Conservation (phyloP, 2,888 invertebrate genomes). For the Diadegma fenestrale region DNA sequence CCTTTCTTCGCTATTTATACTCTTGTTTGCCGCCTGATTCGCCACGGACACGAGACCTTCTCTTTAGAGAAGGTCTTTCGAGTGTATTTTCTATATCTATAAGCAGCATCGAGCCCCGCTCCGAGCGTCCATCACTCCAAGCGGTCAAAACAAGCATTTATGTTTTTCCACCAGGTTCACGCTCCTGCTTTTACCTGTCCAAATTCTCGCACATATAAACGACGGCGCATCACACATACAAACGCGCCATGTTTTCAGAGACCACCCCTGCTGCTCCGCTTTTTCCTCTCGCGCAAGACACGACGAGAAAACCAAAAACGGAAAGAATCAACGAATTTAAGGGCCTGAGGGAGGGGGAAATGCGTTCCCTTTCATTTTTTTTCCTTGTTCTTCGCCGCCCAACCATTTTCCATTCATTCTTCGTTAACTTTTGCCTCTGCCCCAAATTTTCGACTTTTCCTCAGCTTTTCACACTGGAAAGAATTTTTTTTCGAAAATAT, state of each 20-base stretch:
- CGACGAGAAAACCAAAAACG: slow-evolving; percentile 20
- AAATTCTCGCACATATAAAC: not conserved
- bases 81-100: slow-evolving; percentile 1
- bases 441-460: not conserved
- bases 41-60: slow-evolving; percentile 74
- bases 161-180: slow-evolving; percentile 71
- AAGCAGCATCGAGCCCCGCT: slow-evolving; percentile 48
- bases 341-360: not conserved
- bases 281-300: slow-evolving; percentile 6
- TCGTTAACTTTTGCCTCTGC: slow-evolving; percentile 18
- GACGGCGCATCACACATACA: not conserved
- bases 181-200: slow-evolving; percentile 64
- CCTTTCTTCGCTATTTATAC: slow-evolving; percentile 76
- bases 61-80: not conserved
- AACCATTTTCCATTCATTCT: slow-evolving; percentile 4
- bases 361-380: slow-evolving; percentile 30
- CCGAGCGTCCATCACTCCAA: slow-evolving; percentile 69
- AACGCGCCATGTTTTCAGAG: slow-evolving; percentile 38
- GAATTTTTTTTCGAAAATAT: too few species aligned
- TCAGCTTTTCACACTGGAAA: not conserved
- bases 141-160: slow-evolving; percentile 78
- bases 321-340: not conserved
- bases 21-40: slow-evolving; percentile 80
- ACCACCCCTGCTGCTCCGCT: slow-evolving; percentile 57
- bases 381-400: slow-evolving; percentile 27